Evolutionary conservation across 1,140 invertebrate genomes (phyloP).

Genomic region (Megathymus violae): DNA sequence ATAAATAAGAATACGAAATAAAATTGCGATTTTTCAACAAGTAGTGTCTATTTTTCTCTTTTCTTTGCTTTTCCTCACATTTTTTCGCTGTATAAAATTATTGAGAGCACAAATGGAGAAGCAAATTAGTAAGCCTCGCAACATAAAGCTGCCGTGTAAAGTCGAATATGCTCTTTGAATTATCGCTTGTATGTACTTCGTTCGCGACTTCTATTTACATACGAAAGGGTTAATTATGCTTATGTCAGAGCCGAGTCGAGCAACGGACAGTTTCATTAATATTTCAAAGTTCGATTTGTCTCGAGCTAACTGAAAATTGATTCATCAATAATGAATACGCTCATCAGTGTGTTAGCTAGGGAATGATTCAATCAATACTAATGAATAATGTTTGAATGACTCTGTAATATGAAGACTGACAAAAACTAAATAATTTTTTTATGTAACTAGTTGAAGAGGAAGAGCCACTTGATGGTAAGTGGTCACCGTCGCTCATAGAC

Average conservation of each 20-base stretch:
- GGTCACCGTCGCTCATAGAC: too few species aligned
- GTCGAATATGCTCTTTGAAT: neutral
- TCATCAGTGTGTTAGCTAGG: too few species aligned
- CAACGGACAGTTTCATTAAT: neutral
- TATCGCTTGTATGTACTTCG: neutral
- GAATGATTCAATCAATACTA: too few species aligned
- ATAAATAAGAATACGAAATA: too few species aligned
- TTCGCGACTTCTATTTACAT: neutral
- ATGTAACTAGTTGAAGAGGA: too few species aligned
- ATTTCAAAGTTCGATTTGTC: neutral
- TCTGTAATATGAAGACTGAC: too few species aligned
- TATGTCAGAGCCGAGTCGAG: neutral
- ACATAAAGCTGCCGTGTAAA: neutral
- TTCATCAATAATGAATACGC: too few species aligned
- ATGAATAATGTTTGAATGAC: too few species aligned
- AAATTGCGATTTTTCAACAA: too few species aligned
- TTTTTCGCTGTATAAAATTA: neutral
- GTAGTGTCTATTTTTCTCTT: neutral
- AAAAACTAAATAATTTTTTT: too few species aligned
- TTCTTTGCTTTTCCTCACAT: neutral
- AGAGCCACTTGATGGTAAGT: too few species aligned
- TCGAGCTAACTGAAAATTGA: neutral
- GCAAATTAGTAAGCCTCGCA: neutral
- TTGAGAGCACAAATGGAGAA: neutral
- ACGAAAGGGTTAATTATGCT: neutral